Conservation (phyloP, 2,113 vertebrate genomes). For the Ageneiosus marmoratus region DNA sequence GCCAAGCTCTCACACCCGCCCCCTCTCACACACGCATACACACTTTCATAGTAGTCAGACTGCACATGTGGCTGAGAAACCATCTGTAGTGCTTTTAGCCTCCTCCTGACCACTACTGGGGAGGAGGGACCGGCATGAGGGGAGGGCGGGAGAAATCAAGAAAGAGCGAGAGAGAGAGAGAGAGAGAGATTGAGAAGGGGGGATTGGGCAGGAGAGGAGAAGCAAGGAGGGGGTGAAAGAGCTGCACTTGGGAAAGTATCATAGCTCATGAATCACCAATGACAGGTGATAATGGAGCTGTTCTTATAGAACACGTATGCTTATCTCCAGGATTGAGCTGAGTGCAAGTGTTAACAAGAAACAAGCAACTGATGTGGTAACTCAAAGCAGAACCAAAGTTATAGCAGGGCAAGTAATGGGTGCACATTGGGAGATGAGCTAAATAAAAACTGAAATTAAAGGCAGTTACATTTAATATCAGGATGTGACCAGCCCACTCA, state of each 20-base stretch:
- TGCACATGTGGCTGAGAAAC: conserved; percentile 73
- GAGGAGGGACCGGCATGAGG: conserved; percentile 79
- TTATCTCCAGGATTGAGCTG: neutral
- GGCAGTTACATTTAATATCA: neutral
- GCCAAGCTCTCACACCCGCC: conserved; percentile 8
- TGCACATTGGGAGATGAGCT: neutral
- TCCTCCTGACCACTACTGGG: conserved; percentile 73
- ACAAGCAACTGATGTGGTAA: neutral
- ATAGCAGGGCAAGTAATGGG: neutral
- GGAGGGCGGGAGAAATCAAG: conserved; percentile 60
- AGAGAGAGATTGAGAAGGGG: conserved; percentile 51
- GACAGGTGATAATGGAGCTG: conserved; percentile 61
- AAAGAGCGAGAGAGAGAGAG: conserved; percentile 75
- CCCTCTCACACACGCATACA: conserved; percentile 47
- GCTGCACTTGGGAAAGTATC: conserved; percentile 16
- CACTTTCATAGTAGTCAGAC: conserved; percentile 67
- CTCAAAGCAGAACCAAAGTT: neutral
- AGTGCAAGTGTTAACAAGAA: neutral
- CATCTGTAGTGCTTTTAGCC: conserved; percentile 80
- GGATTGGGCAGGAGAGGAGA: conserved; percentile 36
- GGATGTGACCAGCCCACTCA: too few species aligned
- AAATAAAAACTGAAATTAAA: neutral
- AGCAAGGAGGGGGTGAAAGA: conserved; percentile 4
- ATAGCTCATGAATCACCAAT: conserved; percentile 77
- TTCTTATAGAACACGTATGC: conserved; percentile 28